Evolutionary conservation across 2,888 invertebrate species (phyloP).

Genomic region (Trypoxylon attenuatum): DNA sequence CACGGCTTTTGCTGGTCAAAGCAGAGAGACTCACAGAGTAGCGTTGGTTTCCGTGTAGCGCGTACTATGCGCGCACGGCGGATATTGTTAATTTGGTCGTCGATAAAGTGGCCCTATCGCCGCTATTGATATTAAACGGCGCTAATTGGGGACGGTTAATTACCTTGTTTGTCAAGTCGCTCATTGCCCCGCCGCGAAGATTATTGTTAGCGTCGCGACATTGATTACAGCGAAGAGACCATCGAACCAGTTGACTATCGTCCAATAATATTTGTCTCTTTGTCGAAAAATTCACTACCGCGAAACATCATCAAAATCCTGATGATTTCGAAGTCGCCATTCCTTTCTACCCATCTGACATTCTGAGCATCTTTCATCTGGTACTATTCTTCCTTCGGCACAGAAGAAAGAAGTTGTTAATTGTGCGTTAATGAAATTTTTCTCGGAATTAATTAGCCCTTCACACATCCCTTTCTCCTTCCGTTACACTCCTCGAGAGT

Average conservation of each 20-base stretch:
- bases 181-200: constrained; percentile 17
- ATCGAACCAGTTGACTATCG: constrained; percentile 28
- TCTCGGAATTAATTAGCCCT: too few relatives aligned
- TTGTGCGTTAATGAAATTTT: too few relatives aligned
- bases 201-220: constrained; percentile 30
- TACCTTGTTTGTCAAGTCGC: constrained; percentile 31
- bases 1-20: constrained; percentile 30
- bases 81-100: constrained; percentile 38
- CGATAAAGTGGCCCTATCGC: constrained; percentile 28
- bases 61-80: constrained; percentile 9
- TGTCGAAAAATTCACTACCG: too few relatives aligned
- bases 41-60: constrained; percentile 2
- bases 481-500: too few relatives aligned
- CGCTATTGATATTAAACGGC: constrained; percentile 34
- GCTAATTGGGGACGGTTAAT: constrained; percentile 45
- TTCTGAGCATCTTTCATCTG: too few relatives aligned
- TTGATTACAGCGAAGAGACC: constrained; percentile 24
- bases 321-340: too few relatives aligned
- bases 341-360: too few relatives aligned
- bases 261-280: constrained; percentile 32
- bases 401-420: too few relatives aligned
- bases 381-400: too few relatives aligned
- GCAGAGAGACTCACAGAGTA: too few relatives aligned
- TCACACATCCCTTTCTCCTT: too few relatives aligned
- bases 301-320: too few relatives aligned